Conservation (phyloP, 2,113 vertebrate genomes). For the Sialia sialis region DNA sequence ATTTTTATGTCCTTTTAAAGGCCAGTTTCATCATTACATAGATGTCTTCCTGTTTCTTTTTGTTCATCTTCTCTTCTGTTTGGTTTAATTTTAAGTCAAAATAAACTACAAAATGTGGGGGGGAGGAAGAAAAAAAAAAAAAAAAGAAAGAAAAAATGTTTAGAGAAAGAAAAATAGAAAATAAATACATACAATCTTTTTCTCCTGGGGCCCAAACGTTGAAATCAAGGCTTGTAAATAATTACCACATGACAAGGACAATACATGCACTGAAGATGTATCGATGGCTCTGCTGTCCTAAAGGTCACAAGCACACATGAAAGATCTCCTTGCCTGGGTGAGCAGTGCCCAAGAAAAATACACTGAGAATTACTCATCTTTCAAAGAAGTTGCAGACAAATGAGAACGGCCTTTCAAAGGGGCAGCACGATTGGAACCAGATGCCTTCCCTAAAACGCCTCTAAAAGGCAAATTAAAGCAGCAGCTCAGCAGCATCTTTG, state of each 20-base stretch:
- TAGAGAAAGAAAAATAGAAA: background rate
- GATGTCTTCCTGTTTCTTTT: background rate
- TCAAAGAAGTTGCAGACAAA: constrained; percentile 18
- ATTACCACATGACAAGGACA: background rate
- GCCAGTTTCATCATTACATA: background rate
- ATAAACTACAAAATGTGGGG: background rate
- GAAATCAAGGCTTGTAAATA: background rate
- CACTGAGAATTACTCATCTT: background rate
- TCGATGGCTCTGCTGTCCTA: background rate
- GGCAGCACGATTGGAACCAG: background rate
- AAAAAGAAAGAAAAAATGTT: background rate
- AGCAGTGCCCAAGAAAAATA: background rate
- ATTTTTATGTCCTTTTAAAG: background rate
- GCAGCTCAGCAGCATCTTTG: background rate
- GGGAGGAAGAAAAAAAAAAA: background rate
- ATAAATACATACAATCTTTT: background rate
- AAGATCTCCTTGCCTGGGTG: background rate
- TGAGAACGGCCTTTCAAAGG: background rate
- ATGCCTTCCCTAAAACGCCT: background rate
- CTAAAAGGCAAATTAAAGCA: constrained; percentile 6
- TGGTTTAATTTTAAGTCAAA: background rate
- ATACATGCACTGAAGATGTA: background rate
- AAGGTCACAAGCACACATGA: background rate
- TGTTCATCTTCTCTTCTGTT: background rate
- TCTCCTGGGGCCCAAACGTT: background rate